Percentiles rank a stretch among this genome's conserved stretches.
These are phyloP conservation scores for Limnephilus rhombicus DNA, from an alignment of 2,888 invertebrate genomes.

Conservation along the genomic window DNA sequence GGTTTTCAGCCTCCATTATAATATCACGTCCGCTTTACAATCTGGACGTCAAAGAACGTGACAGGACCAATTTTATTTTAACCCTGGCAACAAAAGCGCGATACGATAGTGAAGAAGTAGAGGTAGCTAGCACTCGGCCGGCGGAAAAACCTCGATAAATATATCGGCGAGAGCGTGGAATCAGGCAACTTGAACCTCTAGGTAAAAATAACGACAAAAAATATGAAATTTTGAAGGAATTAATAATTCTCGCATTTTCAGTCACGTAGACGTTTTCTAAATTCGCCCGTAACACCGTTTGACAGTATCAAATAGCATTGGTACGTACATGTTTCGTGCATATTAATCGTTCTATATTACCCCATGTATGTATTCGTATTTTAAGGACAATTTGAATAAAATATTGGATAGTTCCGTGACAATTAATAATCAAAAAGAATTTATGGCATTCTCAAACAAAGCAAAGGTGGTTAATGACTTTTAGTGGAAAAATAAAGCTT, in stretches of 20 bases:
- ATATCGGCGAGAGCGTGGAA: background rate
- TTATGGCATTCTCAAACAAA: slow-evolving; percentile 62
- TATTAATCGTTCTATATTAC: slow-evolving; percentile 20
- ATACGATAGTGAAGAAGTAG: background rate
- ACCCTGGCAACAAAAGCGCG: background rate
- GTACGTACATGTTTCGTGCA: slow-evolving; percentile 23
- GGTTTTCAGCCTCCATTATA: background rate
- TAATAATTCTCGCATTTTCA: background rate
- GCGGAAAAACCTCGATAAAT: background rate
- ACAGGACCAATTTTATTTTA: background rate
- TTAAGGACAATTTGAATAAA: slow-evolving; percentile 49
- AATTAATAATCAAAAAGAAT: slow-evolving; percentile 64
- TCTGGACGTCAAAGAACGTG: background rate
- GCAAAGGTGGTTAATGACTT: slow-evolving; percentile 63
- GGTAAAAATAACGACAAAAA: background rate
- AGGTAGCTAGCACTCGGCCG: background rate
- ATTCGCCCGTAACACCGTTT: slow-evolving; percentile 34
- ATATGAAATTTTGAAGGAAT: background rate
- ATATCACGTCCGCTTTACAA: background rate
- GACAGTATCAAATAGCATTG: slow-evolving; percentile 23
- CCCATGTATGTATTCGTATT: slow-evolving; percentile 19
- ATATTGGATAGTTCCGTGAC: slow-evolving; percentile 64
- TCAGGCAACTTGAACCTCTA: background rate
- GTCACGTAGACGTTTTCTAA: background rate
- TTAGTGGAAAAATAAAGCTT: slow-evolving; percentile 53